Conservation (phyloP, 2,888 invertebrate genomes). For the Sphinx pinastri region DNA sequence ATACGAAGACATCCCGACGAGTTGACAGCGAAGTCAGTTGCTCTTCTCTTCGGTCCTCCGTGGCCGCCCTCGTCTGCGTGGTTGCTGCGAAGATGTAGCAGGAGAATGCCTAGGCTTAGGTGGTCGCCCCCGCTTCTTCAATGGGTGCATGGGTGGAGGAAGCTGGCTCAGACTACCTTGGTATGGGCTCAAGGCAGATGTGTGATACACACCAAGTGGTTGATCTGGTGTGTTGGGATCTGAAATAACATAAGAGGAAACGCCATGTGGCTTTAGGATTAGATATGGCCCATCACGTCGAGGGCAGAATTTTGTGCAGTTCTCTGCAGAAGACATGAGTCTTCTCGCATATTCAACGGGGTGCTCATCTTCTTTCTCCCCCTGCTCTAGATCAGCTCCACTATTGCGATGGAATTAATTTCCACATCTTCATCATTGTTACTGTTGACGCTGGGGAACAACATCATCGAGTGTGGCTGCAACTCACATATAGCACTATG, state of each 20-base stretch:
- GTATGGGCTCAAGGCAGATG: not conserved
- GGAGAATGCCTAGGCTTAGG: not conserved
- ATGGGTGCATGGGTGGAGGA: not conserved
- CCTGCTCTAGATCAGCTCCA: constrained; percentile 44
- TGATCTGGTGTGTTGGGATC: not conserved
- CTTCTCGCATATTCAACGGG: constrained; percentile 44
- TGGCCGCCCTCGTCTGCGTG: not conserved
- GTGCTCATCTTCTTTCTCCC: constrained; percentile 37
- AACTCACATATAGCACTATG: not conserved
- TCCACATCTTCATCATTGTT: not conserved
- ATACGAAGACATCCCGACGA: too few relatives aligned
- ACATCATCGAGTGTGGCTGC: not conserved
- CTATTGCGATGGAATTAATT: not conserved
- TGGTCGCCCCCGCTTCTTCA: not conserved
- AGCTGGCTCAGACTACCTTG: not conserved
- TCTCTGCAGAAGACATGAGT: constrained; percentile 45
- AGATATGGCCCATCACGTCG: not conserved
- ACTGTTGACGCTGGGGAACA: not conserved
- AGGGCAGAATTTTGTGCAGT: not conserved
- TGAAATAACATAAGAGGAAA: too few relatives aligned
- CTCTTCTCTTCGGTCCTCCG: too few relatives aligned
- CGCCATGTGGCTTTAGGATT: not conserved
- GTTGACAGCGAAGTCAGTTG: too few relatives aligned
- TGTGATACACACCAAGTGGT: constrained; percentile 1
- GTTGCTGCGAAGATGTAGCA: not conserved